These are phyloP conservation scores for Phenganax marumi DNA, from an alignment of 92 coral and sea anemone genomes.

Conservation along the genomic window DNA sequence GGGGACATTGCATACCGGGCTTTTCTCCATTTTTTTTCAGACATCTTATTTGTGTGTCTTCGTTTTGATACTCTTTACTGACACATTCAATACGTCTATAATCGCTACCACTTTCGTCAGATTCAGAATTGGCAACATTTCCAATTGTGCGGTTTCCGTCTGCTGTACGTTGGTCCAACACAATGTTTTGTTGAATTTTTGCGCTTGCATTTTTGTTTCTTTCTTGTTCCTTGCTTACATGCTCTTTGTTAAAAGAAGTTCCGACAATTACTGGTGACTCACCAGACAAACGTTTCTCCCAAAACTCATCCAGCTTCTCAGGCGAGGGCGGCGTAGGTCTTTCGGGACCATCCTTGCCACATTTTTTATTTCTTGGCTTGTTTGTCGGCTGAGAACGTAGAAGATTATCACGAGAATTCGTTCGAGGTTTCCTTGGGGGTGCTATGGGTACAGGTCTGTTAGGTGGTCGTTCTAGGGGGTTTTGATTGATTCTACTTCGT, in stretches of 20 bases:
- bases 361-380: neutral
- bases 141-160: too few relatives aligned
- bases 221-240: neutral
- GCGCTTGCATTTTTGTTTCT: neutral
- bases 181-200: neutral
- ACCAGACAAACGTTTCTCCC: neutral
- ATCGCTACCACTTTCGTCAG: neutral
- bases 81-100: too few relatives aligned
- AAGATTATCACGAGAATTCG: neutral
- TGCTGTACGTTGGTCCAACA: neutral
- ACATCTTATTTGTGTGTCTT: too few relatives aligned
- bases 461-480: constrained; percentile 19
- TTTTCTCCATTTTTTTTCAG: too few relatives aligned
- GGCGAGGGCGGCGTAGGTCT: constrained; percentile 29
- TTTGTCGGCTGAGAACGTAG: constrained; percentile 4
- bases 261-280: neutral
- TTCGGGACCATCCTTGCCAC: constrained; percentile 1
- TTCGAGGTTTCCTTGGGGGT: constrained; percentile 23
- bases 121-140: neutral
- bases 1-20: neutral
- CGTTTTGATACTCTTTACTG: too few relatives aligned
- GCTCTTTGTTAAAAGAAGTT: neutral
- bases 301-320: constrained; percentile 16
- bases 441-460: constrained; percentile 32
- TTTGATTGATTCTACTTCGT: constrained; percentile 18